Conservation (phyloP, 2,888 invertebrate genomes). For the Rhabditoides inermis region DNA sequence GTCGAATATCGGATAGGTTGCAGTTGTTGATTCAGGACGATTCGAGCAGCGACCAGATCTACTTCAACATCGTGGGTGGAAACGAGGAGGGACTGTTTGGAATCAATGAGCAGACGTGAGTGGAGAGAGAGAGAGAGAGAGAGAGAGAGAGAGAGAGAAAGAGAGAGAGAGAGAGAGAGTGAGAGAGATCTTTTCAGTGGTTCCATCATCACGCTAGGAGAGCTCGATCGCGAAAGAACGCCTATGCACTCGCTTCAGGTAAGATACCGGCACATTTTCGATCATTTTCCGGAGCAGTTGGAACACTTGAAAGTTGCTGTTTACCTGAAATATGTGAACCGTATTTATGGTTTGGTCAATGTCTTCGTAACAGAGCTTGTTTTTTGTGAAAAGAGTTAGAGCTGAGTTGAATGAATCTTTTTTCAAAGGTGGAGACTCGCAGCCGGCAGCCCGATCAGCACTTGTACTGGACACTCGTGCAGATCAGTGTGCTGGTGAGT, state of each 20-base stretch:
- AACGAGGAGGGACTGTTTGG: slow-evolving; percentile 47
- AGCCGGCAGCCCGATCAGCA: slow-evolving; percentile 57
- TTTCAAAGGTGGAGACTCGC: slow-evolving; percentile 81
- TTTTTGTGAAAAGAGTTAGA: no score
- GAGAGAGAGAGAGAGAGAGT: not conserved
- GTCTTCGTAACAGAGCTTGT: no score
- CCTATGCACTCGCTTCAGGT: slow-evolving; percentile 75
- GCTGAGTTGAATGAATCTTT: no score
- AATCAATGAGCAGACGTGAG: slow-evolving; percentile 35
- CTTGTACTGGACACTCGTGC: slow-evolving; percentile 60
- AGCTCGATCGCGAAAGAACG: slow-evolving; percentile 77
- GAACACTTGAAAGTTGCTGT: no score
- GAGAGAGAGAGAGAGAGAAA: not conserved
- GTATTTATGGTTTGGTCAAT: no score
- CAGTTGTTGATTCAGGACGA: slow-evolving; percentile 12
- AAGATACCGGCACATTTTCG: no score
- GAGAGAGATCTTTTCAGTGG: slow-evolving; percentile 62
- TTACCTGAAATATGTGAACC: no score
- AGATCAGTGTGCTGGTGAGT: slow-evolving; percentile 68
- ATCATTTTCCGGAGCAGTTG: no score
- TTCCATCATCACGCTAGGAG: slow-evolving; percentile 77
- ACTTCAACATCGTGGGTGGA: slow-evolving; percentile 43
- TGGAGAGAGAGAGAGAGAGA: not conserved
- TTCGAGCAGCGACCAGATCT: slow-evolving; percentile 15
- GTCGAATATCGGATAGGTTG: not conserved